These are phyloP conservation scores for Gnatocerus cornutus DNA, from an alignment of 2,888 invertebrate genomes.

Conservation along the genomic window DNA sequence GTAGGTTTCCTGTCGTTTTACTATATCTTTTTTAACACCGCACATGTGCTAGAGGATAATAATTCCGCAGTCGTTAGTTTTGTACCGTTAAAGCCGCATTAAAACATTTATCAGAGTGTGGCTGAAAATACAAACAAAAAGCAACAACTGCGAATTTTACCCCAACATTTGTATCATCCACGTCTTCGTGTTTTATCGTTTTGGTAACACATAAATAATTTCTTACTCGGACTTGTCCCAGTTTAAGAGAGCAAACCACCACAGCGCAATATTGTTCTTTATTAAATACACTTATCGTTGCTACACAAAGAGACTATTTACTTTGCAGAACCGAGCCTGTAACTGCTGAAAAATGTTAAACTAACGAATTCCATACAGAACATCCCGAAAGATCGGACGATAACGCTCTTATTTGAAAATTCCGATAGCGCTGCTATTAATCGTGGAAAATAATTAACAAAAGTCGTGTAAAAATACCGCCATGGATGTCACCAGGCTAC, in stretches of 20 bases:
- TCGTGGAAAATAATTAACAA: conserved; percentile 2
- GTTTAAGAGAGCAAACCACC: background rate
- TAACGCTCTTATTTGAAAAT: conserved; percentile 3
- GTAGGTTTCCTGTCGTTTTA: conserved; percentile 48
- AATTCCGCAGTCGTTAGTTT: conserved; percentile 18
- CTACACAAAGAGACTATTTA: conserved; percentile 19
- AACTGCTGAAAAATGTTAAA: conserved; percentile 26
- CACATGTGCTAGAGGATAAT: conserved; percentile 16
- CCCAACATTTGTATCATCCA: background rate
- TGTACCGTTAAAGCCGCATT: conserved; percentile 25
- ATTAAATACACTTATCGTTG: conserved; percentile 21
- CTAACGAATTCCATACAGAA: conserved; percentile 13
- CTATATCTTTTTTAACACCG: conserved; percentile 17
- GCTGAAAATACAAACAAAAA: conserved; percentile 10
- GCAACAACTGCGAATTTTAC: background rate
- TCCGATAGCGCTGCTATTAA: background rate
- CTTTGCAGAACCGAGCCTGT: conserved; percentile 9
- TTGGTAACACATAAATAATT: too few relatives aligned
- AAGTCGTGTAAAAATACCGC: background rate
- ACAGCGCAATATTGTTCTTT: conserved; percentile 5
- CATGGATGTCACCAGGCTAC: background rate
- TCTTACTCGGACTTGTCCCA: too few relatives aligned
- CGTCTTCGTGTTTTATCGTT: too few relatives aligned
- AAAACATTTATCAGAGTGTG: conserved; percentile 27
- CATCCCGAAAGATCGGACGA: background rate